A percentile compares a stretch with the other conserved stretches of the same genome.
These are phyloP conservation scores for Chelonia mydas DNA, from an alignment of 2,797 vertebrate genomes.

Conservation along the genomic window DNA sequence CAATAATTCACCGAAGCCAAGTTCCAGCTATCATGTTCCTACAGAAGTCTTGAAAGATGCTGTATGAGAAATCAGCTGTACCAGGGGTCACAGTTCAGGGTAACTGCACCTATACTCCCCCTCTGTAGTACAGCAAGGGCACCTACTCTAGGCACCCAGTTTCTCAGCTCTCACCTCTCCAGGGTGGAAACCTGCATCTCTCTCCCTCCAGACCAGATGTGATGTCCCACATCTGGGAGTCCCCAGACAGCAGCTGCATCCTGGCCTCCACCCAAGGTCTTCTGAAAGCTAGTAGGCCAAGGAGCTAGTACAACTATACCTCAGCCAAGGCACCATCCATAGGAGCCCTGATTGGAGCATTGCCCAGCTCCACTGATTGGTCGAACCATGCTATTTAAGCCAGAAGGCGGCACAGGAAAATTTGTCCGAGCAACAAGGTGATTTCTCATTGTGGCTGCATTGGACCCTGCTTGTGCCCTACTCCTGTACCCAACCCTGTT, in stretches of 20 bases:
- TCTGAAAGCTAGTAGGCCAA: no score
- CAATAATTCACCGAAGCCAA: background rate
- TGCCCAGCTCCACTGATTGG: background rate
- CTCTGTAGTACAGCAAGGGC: no score
- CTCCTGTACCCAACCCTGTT: no score
- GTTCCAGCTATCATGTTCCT: background rate
- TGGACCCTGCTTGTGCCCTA: background rate
- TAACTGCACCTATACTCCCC: no score
- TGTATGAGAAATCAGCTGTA: background rate
- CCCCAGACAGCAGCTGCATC: background rate
- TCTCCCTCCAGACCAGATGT: no score
- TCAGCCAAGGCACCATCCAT: background rate
- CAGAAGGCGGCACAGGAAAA: background rate
- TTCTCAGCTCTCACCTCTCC: no score
- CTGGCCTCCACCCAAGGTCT: background rate
- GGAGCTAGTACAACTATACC: background rate
- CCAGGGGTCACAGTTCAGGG: no score
- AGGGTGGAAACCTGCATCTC: no score
- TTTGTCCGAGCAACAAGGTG: background rate
- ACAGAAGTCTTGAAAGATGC: background rate
- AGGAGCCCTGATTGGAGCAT: background rate
- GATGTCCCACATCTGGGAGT: background rate
- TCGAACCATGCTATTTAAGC: background rate
- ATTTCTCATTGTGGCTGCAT: background rate
- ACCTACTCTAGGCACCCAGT: no score